Percentiles rank a stretch among this genome's conserved stretches.
Conservation (phyloP, 2,113 vertebrate species). For the Trochalopteron elliotii region DNA sequence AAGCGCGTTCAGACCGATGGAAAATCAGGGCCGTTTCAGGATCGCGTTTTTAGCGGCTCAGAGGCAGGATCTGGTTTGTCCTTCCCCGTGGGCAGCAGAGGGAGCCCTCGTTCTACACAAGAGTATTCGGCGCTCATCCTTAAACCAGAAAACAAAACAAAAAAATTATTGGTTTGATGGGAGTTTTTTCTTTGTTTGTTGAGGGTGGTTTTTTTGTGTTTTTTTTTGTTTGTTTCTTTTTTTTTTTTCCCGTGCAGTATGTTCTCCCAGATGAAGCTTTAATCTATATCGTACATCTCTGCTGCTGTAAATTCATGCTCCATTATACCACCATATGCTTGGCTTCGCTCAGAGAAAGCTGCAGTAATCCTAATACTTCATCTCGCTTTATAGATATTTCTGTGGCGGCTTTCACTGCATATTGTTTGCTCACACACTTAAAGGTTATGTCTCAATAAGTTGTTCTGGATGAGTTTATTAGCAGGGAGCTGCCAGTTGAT, state of each 20-base stretch:
- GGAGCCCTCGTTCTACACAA: conserved; percentile 55
- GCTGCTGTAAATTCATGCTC: conserved; percentile 66
- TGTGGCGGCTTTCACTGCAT: neutral
- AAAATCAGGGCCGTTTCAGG: neutral
- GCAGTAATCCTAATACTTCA: neutral
- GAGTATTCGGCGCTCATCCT: neutral
- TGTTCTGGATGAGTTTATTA: conserved; percentile 12
- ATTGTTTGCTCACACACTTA: neutral
- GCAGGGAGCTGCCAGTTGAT: neutral
- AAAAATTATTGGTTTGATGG: neutral
- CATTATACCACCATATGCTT: conserved; percentile 61
- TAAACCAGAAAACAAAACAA: neutral
- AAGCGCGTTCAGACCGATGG: neutral
- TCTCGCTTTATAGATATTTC: neutral
- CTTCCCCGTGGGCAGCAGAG: conserved; percentile 53
- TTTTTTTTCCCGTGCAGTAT: neutral
- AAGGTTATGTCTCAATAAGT: conserved; percentile 28
- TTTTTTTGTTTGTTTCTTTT: neutral
- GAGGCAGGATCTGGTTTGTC: neutral
- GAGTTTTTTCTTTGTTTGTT: neutral
- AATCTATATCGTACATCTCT: conserved; percentile 60
- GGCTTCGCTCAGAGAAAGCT: neutral
- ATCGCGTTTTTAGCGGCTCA: neutral
- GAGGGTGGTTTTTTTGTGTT: neutral
- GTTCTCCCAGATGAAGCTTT: conserved; percentile 66